Conservation (phyloP, 2,113 vertebrate genomes). For the Saimiri boliviensis region DNA sequence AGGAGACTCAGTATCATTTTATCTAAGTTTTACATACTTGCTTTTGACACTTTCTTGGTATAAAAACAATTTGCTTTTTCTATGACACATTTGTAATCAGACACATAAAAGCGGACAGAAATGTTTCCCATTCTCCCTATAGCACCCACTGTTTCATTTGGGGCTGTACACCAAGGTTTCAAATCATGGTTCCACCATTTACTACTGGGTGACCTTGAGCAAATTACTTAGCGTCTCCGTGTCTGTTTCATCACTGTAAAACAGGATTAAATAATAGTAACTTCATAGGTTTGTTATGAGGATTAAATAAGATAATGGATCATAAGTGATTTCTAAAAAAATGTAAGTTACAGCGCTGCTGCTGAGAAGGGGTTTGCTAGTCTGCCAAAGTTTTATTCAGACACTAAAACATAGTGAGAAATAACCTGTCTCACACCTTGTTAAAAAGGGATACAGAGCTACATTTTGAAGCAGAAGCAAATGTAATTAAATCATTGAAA, state of each 20-base stretch:
- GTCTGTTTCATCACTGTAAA: not conserved
- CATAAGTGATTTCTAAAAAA: not conserved
- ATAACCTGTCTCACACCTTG: not conserved
- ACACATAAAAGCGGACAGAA: not conserved
- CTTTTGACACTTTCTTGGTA: not conserved
- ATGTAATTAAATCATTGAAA: not conserved
- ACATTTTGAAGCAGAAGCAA: slow-evolving; percentile 31
- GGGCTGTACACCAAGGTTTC: not conserved
- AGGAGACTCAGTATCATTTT: not conserved
- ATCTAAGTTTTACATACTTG: not conserved
- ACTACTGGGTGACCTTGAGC: not conserved
- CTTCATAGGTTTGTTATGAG: not conserved
- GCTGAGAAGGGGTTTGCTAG: not conserved
- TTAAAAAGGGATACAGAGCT: not conserved
- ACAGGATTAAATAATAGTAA: not conserved
- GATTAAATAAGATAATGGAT: not conserved
- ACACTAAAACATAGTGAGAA: not conserved
- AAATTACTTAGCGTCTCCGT: not conserved
- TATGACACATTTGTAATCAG: not conserved
- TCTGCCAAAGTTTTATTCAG: slow-evolving; percentile 1
- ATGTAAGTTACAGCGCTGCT: not conserved
- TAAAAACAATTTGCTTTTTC: not conserved
- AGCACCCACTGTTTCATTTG: not conserved
- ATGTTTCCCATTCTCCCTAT: too few relatives aligned
- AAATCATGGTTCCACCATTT: not conserved